Percentiles rank a stretch among this genome's conserved stretches.
Conservation (phyloP, 2,797 vertebrate genomes). For the Scolopax bukidnonensis region DNA sequence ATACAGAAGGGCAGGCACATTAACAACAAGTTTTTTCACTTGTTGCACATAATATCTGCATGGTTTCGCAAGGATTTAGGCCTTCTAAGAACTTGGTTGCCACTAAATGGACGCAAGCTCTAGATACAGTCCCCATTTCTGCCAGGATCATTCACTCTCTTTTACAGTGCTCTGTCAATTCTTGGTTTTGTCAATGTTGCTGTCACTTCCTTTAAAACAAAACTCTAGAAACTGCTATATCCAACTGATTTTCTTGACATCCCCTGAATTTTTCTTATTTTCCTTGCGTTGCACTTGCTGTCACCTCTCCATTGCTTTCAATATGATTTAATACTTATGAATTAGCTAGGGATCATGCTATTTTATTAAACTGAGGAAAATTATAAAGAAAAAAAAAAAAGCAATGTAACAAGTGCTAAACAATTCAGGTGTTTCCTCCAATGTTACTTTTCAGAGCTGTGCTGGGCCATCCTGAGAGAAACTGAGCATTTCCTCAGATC, state of each 20-base stretch:
- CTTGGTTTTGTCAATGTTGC: not conserved
- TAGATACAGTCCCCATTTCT: not conserved
- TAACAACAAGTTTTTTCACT: not conserved
- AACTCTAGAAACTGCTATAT: not conserved
- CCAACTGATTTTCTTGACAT: not conserved
- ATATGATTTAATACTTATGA: not conserved
- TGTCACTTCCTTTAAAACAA: slow-evolving; percentile 13
- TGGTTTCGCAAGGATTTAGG: not conserved
- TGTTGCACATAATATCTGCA: not conserved
- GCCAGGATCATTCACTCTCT: not conserved
- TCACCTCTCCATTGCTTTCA: not conserved
- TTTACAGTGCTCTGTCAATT: not conserved
- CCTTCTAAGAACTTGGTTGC: not conserved
- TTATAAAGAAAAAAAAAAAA: not conserved
- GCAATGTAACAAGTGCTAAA: not conserved
- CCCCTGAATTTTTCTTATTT: not conserved
- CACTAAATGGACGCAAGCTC: not conserved
- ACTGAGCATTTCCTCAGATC: not conserved
- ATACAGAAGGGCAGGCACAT: not conserved
- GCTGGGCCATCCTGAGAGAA: not conserved
- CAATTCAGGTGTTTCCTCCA: not conserved
- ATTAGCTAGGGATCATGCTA: not conserved
- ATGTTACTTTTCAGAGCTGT: not conserved
- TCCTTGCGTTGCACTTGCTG: not conserved
- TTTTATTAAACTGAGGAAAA: not conserved